Base-by-base conservation (phyloP, 1,140 invertebrate species). In the Brachionus sp. region DNA sequence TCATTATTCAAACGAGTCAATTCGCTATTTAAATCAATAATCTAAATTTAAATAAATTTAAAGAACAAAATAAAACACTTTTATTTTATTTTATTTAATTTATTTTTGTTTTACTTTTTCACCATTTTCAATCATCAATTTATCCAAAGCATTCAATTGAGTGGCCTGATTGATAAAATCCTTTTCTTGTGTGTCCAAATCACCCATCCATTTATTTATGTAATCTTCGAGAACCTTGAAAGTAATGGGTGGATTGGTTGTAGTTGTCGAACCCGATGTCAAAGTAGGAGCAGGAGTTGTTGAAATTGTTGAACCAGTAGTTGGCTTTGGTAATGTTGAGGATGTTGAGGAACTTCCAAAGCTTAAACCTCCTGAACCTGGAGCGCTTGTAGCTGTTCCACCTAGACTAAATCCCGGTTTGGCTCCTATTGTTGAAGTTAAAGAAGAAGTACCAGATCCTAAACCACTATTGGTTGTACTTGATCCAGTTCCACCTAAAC, bases 131-230 rank as follows among this genome's bases (percentile, higher is more conserved):
- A 96, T 94, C 0, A 98, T 90, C 3, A 96, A 90, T 85, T 93
- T 92, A 87, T 98, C 96, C 95, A 96, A 98, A 6, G 93, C 93
- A 88, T 97, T 98, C 16, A 98, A 92, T 89, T 97, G 94, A 9
- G 93, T 94, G 1, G 95, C 95, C 89, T 98, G 95, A 87, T 95
- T 94, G 46, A 96, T 92, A 88, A 98, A 98, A 1, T 93, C 91
- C 87, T 94, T 95, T 87, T 97, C 96, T 87, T 97, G 95, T 85
- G 97, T 94, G 86, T 96, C 94, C 12, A 98, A 89, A 86, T 97
- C 95, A 13, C 94, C 87, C 0, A 94, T 95, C 95, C 95, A 98
- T 88, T 98, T 97, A 87, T 97, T 98, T 64, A 97, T 95, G 1
- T 92, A 91, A 86, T 98, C 95, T 88, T 98, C 95, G 23, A 98